Conservation (phyloP, 2,888 invertebrate genomes). For the Ctena decussata region DNA sequence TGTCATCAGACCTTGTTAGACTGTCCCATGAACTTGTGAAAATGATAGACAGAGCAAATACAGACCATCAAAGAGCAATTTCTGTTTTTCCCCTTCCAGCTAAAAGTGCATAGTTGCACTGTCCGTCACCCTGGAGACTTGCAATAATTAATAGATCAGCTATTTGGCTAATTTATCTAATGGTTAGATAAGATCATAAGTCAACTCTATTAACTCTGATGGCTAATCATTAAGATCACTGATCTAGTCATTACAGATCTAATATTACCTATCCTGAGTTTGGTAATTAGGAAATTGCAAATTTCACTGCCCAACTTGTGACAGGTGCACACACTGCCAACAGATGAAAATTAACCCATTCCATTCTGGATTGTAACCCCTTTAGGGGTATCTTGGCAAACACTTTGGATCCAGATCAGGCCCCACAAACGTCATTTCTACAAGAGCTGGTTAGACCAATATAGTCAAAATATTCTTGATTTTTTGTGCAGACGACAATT, state of each 20-base stretch:
- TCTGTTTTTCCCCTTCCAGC: background rate
- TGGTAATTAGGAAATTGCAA: no score
- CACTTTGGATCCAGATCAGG: no score
- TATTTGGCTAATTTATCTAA: background rate
- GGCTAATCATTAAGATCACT: conserved; percentile 1
- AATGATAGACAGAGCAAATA: background rate
- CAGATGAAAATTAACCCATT: no score
- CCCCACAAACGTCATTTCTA: no score
- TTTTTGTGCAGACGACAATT: no score
- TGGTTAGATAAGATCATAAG: conserved; percentile 6
- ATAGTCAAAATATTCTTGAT: no score
- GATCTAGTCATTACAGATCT: background rate
- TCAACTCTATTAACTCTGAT: background rate
- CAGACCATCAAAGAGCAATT: background rate
- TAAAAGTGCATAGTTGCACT: background rate
- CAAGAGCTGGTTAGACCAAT: no score
- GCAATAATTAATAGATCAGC: background rate
- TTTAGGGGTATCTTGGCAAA: no score
- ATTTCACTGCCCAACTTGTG: no score
- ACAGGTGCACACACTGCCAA: no score
- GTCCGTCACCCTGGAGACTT: background rate
- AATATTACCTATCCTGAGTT: no score
- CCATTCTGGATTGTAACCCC: no score
- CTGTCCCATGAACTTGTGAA: background rate
- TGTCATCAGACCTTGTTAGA: background rate